Evolutionary conservation across 2,113 vertebrate genomes (phyloP), one percentile per base, ranked within the genome.

Genomic region (Urocolius indicus): DNA sequence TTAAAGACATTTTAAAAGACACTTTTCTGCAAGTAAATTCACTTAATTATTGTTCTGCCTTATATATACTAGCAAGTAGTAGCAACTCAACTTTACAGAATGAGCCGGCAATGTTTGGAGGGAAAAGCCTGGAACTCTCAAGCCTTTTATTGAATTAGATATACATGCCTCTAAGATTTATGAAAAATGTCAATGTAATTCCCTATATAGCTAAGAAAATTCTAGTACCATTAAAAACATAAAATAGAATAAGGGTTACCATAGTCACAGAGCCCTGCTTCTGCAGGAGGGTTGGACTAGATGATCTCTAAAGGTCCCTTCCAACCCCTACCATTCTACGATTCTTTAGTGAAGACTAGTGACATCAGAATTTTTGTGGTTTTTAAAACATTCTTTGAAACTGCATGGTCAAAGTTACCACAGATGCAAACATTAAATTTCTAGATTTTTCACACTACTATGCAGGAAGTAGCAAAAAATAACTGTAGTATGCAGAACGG

Each of bases 11-110:
- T 87, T 78, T 45, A 65, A 95, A 93, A 65, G 43, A 27, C 5
- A 9, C 84, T 86, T 83, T 74, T 77, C 48, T 76, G 71, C 45
- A 82, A 92, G 93, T 90, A 94, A 84, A 86, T 66, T 91, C 34
- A 76, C 45, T 84, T 87, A 76, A 83, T 87, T 73, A 84, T 91
- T 6, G 2, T 58, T 94, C 80, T 94, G 14, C 26, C 48, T 90
- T 76, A 51, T 16, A 34, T 80, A 58, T 46, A 73, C 51, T n/a
- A 74, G n/a, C 30, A 63, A 86, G 51, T 58, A 84, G 26, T 48
- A 85, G 19, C 55, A 77, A 94, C 76, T 49, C 63, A 87, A 74
- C 58, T 83, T 87, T 32, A 75, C 34, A 72, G 22, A 95, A 84
- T 6, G 59, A 24, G 52, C 22, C 29, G 94, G 54, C 81, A 84